Conservation (phyloP, 2,113 vertebrate genomes). For the Nestor notabilis region DNA sequence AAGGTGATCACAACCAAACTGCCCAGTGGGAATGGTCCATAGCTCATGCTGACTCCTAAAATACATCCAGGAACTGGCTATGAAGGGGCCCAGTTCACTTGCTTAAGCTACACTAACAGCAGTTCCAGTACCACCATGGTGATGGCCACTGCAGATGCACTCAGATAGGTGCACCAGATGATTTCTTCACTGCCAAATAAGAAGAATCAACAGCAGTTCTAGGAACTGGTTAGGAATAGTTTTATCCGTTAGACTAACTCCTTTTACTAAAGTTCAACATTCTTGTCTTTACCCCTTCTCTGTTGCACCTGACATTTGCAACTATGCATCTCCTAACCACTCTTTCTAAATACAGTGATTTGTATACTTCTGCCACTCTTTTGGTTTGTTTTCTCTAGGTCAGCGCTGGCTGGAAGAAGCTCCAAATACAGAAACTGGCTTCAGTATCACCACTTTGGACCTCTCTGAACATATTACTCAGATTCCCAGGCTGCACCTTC, state of each 20-base stretch:
- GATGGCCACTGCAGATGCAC: too few species aligned
- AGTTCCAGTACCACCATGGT: neutral
- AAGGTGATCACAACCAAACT: neutral
- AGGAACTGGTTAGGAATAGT: neutral
- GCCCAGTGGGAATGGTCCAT: fast-evolving
- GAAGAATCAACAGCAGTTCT: neutral
- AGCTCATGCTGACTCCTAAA: neutral
- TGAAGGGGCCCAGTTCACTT: neutral
- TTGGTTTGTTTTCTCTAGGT: neutral
- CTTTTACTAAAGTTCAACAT: neutral
- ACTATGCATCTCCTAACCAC: fast-evolving
- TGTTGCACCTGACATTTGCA: fast-evolving
- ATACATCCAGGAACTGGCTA: neutral
- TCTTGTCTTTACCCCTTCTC: neutral
- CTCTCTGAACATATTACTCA: neutral
- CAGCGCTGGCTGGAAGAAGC: neutral
- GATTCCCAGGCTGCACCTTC: neutral
- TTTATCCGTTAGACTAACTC: neutral
- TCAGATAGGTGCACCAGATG: fast-evolving
- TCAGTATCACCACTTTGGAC: neutral
- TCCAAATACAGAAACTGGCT: neutral
- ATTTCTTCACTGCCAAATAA: neutral
- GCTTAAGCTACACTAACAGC: neutral
- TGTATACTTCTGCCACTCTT: neutral
- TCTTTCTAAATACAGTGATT: neutral